phyloP scores from a whole-genome alignment of 2,888 invertebrate genomes.

The Dicranocentrus wangi region DNA sequence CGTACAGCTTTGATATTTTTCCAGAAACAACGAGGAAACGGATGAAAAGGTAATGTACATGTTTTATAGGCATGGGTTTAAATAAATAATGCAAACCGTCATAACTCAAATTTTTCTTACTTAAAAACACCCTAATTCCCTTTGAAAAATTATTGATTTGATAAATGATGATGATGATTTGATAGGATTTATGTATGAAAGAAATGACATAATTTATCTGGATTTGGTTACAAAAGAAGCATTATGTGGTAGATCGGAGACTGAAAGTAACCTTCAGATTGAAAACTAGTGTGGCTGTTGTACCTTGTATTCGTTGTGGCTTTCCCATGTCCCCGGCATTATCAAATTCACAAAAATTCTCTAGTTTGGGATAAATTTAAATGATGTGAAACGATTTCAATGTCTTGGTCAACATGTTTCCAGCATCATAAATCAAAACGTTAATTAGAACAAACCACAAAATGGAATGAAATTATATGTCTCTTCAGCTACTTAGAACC shows the following conservation, averaged over 20 bases:
- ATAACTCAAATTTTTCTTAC: neutral
- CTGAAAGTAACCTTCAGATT: no score
- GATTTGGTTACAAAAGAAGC: no score
- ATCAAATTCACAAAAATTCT: no score
- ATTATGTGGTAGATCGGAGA: no score
- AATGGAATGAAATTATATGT: slow-evolving; percentile 53
- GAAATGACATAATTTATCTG: neutral
- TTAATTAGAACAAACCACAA: slow-evolving; percentile 58
- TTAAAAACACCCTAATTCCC: slow-evolving; percentile 25
- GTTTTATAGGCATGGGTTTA: neutral
- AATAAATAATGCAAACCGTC: neutral
- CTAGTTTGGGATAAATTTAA: no score
- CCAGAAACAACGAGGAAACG: slow-evolving; percentile 29
- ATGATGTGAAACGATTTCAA: no score
- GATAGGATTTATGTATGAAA: slow-evolving; percentile 2
- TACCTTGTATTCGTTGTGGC: no score
- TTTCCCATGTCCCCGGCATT: no score
- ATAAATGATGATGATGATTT: slow-evolving; percentile 47
- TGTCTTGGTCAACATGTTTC: no score
- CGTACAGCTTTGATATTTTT: slow-evolving; percentile 9
- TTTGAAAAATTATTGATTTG: slow-evolving; percentile 52
- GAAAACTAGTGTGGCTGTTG: no score
- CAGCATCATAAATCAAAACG: slow-evolving; percentile 57
- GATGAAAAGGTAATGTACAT: slow-evolving; percentile 23
- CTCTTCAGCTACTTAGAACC: slow-evolving; percentile 37